These are phyloP conservation scores for Punctoribates punctum DNA, from an alignment of 2,888 invertebrate species.

Conservation along the genomic window DNA sequence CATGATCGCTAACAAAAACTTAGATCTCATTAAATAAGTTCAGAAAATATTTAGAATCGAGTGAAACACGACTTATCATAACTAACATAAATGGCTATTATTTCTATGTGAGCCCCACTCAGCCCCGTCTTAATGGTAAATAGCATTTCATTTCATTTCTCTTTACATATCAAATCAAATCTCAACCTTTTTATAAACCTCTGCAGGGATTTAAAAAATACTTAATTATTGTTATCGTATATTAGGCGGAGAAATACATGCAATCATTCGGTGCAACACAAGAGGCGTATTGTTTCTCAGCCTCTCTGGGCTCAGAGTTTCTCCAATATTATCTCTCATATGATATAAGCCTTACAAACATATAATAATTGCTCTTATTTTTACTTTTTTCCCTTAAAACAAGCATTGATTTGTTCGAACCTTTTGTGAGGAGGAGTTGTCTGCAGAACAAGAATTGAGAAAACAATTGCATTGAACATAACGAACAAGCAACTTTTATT, in stretches of 20 bases:
- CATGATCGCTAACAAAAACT: conserved; percentile 18
- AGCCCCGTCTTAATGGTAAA: neutral
- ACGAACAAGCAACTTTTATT: neutral
- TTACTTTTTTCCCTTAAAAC: neutral
- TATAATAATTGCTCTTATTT: conserved; percentile 23
- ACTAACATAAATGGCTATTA: neutral
- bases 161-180: conserved; percentile 19
- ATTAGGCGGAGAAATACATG: conserved; percentile 34
- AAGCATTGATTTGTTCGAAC: conserved; percentile 23
- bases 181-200: conserved; percentile 4
- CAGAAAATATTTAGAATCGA: conserved; percentile 11
- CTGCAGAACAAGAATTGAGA: neutral
- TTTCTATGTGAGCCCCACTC: neutral
- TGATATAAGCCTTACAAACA: conserved; percentile 21
- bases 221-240: conserved; percentile 33
- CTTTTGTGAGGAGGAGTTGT: conserved; percentile 28
- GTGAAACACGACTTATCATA: conserved; percentile 30
- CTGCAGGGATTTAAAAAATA: neutral
- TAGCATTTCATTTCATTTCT: neutral
- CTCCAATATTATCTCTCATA: too few species aligned
- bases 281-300: conserved; percentile 33
- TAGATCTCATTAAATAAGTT: conserved; percentile 18
- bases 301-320: conserved; percentile 11
- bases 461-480: conserved; percentile 23
- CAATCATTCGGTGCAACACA: conserved; percentile 14